Evolutionary conservation across 2,113 vertebrate genomes (phyloP).

Genomic region (Xiphias gladius): DNA sequence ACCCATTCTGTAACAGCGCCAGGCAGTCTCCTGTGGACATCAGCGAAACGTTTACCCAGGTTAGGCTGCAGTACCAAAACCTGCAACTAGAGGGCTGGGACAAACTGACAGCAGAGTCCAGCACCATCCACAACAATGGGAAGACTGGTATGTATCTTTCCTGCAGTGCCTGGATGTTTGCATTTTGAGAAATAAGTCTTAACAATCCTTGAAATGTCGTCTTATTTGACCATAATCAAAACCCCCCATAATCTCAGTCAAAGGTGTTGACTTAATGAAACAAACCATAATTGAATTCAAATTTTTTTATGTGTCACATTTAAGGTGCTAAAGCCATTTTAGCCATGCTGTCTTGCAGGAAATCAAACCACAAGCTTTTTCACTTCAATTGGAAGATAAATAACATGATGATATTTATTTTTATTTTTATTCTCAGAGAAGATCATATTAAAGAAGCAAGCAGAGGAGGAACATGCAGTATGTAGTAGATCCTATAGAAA

Average conservation of each 20-base stretch:
- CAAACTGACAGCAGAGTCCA: slow-evolving; percentile 84
- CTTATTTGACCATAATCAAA: too few species aligned
- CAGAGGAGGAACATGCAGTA: not conserved
- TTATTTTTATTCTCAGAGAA: not conserved
- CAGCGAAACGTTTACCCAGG: slow-evolving; percentile 93
- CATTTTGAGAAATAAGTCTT: too few species aligned
- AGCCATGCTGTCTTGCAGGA: not conserved
- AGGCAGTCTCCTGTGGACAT: slow-evolving; percentile 97
- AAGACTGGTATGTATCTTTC: slow-evolving; percentile 89
- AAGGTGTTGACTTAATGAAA: too few species aligned
- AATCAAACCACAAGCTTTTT: not conserved
- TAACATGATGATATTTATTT: not conserved
- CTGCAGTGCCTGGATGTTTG: not conserved
- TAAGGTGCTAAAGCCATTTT: not conserved
- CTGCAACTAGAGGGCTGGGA: slow-evolving; percentile 94
- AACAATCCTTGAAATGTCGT: too few species aligned
- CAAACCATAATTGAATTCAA: not conserved
- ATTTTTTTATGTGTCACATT: too few species aligned
- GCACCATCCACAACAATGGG: slow-evolving; percentile 92
- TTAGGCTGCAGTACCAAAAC: slow-evolving; percentile 92
- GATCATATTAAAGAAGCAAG: slow-evolving; percentile 4
- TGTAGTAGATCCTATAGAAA: slow-evolving; percentile 5
- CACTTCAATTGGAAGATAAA: not conserved
- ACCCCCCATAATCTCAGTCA: too few species aligned
- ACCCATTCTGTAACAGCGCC: slow-evolving; percentile 90